Conservation (phyloP, 1,140 invertebrate species). For the Condylostylus longicornis region DNA sequence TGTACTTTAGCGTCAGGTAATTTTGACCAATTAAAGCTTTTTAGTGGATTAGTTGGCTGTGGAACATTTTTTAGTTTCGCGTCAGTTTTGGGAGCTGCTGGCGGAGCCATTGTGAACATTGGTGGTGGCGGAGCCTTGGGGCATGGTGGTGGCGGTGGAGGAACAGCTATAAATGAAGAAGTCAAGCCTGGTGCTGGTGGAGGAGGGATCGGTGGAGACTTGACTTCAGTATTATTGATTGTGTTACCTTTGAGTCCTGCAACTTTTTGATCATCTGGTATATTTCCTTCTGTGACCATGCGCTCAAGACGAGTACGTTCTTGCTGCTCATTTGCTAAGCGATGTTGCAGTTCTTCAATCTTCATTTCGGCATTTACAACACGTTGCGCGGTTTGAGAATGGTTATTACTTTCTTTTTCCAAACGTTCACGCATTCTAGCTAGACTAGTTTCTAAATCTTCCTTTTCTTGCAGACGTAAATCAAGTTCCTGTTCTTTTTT, state of each 20-base stretch:
- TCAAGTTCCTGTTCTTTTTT: slow-evolving; percentile 91
- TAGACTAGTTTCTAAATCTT: slow-evolving; percentile 75
- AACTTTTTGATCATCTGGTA: slow-evolving; percentile 85
- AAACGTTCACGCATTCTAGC: slow-evolving; percentile 72
- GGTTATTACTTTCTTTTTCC: slow-evolving; percentile 74
- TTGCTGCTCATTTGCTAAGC: slow-evolving; percentile 65
- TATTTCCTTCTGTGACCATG: slow-evolving; percentile 70
- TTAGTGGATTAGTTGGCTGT: slow-evolving; percentile 79
- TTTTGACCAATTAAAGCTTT: slow-evolving; percentile 97
- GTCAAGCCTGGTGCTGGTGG: slow-evolving; percentile 37
- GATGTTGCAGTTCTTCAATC: slow-evolving; percentile 52
- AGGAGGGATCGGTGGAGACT: slow-evolving; percentile 46
- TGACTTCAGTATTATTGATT: slow-evolving; percentile 25
- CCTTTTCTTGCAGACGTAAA: slow-evolving; percentile 75
- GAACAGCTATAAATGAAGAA: too few relatives aligned
- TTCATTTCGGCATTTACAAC: slow-evolving; percentile 58
- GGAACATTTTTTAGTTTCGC: slow-evolving; percentile 61
- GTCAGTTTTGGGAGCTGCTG: slow-evolving; percentile 37
- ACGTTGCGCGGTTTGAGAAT: slow-evolving; percentile 74
- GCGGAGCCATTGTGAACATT: slow-evolving; percentile 36
- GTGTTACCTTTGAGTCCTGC: slow-evolving; percentile 28
- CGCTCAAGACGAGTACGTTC: slow-evolving; percentile 70
- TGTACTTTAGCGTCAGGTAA: slow-evolving; percentile 72
- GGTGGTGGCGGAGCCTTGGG: slow-evolving; percentile 35
- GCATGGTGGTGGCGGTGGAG: slow-evolving; percentile 36